Percentiles rank a stretch among this genome's conserved stretches.
These are phyloP conservation scores for Vanessa tameamea DNA, from an alignment of 1,140 invertebrate species.

Conservation along the genomic window DNA sequence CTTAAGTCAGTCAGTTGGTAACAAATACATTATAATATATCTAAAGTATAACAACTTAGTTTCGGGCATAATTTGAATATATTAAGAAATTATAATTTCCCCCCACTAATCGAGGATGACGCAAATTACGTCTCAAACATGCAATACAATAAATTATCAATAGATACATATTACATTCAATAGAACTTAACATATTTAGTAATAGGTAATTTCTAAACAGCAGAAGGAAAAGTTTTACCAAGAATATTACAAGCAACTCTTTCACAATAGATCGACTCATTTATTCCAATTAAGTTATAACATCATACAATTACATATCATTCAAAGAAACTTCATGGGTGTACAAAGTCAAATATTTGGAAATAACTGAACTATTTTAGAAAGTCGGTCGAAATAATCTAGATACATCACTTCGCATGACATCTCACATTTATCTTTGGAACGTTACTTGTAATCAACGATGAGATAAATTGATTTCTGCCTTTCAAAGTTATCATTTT, in stretches of 20 bases:
- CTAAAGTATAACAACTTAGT: too few species aligned
- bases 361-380: conserved; percentile 1
- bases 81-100: too few species aligned
- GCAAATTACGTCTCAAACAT: too few species aligned
- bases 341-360: background rate
- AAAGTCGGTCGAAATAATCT: background rate
- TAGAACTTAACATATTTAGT: background rate
- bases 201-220: background rate
- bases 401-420: conserved; percentile 5
- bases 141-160: too few species aligned
- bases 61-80: too few species aligned
- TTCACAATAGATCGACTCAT: background rate
- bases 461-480: conserved; percentile 40
- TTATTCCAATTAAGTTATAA: background rate
- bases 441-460: conserved; percentile 28
- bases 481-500: conserved; percentile 22
- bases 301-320: background rate
- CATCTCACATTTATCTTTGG: conserved; percentile 43
- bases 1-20: too few species aligned
- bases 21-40: too few species aligned
- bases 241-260: background rate
- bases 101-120: too few species aligned
- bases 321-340: too few species aligned
- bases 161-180: too few species aligned
- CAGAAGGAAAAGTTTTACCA: background rate